Evolutionary conservation across 2,888 invertebrate genomes (phyloP).

Genomic region (Andrena fulva): DNA sequence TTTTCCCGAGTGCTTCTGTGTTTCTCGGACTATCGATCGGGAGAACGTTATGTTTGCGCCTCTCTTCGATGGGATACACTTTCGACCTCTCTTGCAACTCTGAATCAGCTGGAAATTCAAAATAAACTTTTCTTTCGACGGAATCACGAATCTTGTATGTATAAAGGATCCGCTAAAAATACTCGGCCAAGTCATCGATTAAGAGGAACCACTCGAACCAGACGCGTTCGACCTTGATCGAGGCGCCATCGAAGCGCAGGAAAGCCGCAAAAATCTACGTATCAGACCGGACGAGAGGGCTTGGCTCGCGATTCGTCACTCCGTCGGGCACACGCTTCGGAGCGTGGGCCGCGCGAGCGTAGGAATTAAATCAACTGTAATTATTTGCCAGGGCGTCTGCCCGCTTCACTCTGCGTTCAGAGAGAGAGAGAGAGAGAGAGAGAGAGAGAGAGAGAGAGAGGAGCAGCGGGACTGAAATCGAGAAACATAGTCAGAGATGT

Average conservation of each 20-base stretch:
- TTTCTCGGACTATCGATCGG: slow-evolving; percentile 50
- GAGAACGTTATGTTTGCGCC: not conserved
- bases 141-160: not conserved
- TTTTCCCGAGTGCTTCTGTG: slow-evolving; percentile 42
- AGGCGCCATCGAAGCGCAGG: too few relatives aligned
- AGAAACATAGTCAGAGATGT: too few relatives aligned
- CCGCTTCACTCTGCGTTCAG: slow-evolving; percentile 2
- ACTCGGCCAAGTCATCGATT: not conserved
- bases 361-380: slow-evolving; percentile 45
- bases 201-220: too few relatives aligned
- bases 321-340: slow-evolving; percentile 7
- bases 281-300: slow-evolving; percentile 2
- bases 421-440: too few relatives aligned
- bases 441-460: too few relatives aligned
- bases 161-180: slow-evolving; percentile 11
- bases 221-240: too few relatives aligned
- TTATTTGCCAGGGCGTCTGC: slow-evolving; percentile 26
- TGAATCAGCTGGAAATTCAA: not conserved
- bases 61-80: not conserved
- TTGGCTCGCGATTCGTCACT: slow-evolving; percentile 49
- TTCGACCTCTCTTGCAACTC: not conserved
- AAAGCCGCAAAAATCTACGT: not conserved
- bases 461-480: too few relatives aligned
- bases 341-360: slow-evolving; percentile 34
- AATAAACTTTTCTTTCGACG: not conserved